Evolutionary conservation across 2,888 invertebrate species (phyloP).

Genomic region (Aphidius colemani): DNA sequence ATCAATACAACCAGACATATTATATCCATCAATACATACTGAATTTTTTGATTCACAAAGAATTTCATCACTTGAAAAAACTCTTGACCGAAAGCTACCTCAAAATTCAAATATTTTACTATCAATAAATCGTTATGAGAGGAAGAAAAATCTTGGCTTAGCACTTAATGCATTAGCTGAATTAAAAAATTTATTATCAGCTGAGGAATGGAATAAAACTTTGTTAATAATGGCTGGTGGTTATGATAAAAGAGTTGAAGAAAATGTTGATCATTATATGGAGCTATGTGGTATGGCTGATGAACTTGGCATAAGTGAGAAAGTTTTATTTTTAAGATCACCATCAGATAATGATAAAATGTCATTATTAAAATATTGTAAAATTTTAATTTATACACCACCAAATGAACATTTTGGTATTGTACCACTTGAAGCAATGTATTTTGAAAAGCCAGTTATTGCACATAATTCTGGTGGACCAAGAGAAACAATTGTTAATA

Average conservation of each 20-base stretch:
- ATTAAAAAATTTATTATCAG: constrained; percentile 64
- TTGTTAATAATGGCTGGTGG: constrained; percentile 94
- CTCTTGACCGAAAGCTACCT: constrained; percentile 59
- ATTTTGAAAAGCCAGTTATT: constrained; percentile 87
- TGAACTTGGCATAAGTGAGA: constrained; percentile 69
- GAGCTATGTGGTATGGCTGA: constrained; percentile 74
- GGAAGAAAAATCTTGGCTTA: constrained; percentile 91
- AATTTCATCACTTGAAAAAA: constrained; percentile 60
- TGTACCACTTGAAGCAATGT: constrained; percentile 98
- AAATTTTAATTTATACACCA: constrained; percentile 91
- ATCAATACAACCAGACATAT: constrained; percentile 72
- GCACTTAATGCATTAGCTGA: constrained; percentile 81
- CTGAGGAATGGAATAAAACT: constrained; percentile 69
- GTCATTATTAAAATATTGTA: constrained; percentile 75
- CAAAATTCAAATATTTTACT: constrained; percentile 71
- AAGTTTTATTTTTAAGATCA: constrained; percentile 84
- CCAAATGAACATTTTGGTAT: constrained; percentile 98
- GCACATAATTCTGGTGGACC: constrained; percentile 97
- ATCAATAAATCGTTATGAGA: constrained; percentile 96
- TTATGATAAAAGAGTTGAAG: constrained; percentile 84
- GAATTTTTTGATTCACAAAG: constrained; percentile 69
- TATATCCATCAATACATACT: constrained; percentile 94
- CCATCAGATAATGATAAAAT: constrained; percentile 86
- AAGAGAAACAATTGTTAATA: constrained; percentile 84
- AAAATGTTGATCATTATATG: constrained; percentile 84